These are phyloP conservation scores for Nomada goodeniana DNA, from an alignment of 2,888 invertebrate species.

Conservation along the genomic window DNA sequence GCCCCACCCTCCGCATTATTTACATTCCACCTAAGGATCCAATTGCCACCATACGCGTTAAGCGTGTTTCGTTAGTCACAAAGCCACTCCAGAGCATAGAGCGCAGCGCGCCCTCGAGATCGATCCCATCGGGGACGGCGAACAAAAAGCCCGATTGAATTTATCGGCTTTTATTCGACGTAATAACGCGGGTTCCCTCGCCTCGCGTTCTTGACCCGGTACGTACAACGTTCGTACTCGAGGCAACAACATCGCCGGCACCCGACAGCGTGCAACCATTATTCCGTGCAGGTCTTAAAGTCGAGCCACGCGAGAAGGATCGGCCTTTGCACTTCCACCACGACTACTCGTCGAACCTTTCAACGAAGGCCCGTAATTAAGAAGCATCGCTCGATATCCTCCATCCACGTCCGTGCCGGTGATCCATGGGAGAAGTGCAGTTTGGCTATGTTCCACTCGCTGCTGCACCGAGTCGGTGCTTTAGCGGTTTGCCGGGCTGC, in stretches of 20 bases:
- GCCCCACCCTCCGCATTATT: background rate
- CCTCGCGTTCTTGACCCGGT: conserved; percentile 41
- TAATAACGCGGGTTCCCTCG: conserved; percentile 43
- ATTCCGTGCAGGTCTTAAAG: conserved; percentile 58
- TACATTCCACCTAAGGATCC: background rate
- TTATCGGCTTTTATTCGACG: conserved; percentile 54
- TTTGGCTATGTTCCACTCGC: conserved; percentile 54
- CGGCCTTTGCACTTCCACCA: conserved; percentile 35
- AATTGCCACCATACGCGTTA: conserved; percentile 19
- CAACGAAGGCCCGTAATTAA: conserved; percentile 68
- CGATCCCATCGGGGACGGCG: conserved; percentile 27
- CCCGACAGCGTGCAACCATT: conserved; percentile 57
- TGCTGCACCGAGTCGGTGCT: conserved; percentile 52
- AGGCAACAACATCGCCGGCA: conserved; percentile 56
- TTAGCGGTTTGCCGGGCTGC: conserved; percentile 9
- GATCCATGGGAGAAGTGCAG: conserved; percentile 56
- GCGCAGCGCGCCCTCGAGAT: background rate
- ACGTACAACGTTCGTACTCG: conserved; percentile 34
- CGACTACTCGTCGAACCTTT: conserved; percentile 51
- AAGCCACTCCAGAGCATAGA: conserved; percentile 14
- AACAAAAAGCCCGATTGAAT: conserved; percentile 54
- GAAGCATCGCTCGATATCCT: conserved; percentile 70
- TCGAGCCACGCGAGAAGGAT: conserved; percentile 62
- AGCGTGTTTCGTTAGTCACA: conserved; percentile 40
- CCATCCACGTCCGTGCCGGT: conserved; percentile 28